Base-by-base conservation (phyloP, 2,113 vertebrate species). In the Eretmochelys imbricata region DNA sequence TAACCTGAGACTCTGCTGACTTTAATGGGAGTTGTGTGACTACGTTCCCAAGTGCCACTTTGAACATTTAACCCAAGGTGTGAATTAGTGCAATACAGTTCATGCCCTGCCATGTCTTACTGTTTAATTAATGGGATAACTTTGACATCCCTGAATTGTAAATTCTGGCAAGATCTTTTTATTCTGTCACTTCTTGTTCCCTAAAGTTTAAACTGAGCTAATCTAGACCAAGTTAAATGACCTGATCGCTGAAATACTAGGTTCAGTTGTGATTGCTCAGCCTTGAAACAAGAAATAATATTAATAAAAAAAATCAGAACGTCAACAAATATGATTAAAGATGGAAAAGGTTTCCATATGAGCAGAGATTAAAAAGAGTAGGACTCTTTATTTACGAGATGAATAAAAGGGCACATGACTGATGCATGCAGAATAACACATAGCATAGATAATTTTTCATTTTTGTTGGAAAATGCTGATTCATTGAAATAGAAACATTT, bases 121-220 rank as follows among this genome's bases (percentile, higher is more conserved):
- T 91, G 78, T 89, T 97, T 97, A 96, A 97, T 96, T 97, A 96
- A 95, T 97, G 83, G 96, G 93, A 95, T 95, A 94, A 93, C 94
- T 93, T 91, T 89, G 89, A 93, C 88, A 95, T 57, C 14, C 2
- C 87, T 84, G 62, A 83, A 89, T 87, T 96, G 78, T 96, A 95
- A 96, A 97, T 96, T 17, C 16, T 38, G 2, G 16, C 51, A 55
- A 55, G 10, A 42, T 82, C 42, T 82, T 82, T 55, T 82, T 53
- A 54, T 96, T 95, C 89, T 90, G 94, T 96, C 93, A 96, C 78
- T 95, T 97, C 80, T 92, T 93, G 57, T 97, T 53, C 81, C 94
- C 82, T 93, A 93, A 93, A 96, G 81, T 94, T 96, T 94, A 93
- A 90, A 69, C 54, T 57, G 53, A 59, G 8, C 54, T 82, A 46